phyloP scores from a whole-genome alignment of 2,888 invertebrate species.

The Icerya purchasi region DNA sequence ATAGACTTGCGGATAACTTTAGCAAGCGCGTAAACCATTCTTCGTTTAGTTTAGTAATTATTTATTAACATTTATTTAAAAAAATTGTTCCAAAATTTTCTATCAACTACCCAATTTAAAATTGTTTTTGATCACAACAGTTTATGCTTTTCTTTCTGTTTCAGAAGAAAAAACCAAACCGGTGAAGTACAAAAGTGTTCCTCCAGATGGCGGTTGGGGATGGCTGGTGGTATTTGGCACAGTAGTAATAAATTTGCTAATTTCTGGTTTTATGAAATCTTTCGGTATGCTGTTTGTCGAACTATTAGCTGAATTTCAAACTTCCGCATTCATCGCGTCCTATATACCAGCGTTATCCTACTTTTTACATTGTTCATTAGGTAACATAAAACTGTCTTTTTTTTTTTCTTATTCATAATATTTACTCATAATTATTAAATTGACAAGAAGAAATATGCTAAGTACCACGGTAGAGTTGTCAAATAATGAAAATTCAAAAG shows the following conservation, averaged over 20 bases:
- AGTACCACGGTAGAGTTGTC: background rate
- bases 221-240: constrained; percentile 51
- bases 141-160: background rate
- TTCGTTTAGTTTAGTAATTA: no score
- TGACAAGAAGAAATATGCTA: background rate
- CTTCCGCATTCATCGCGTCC: constrained; percentile 47
- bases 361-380: constrained; percentile 68
- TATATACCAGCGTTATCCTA: constrained; percentile 76
- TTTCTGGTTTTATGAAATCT: constrained; percentile 70
- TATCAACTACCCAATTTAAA: no score
- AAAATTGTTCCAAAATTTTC: no score
- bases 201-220: constrained; percentile 52
- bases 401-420: no score
- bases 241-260: constrained; percentile 60
- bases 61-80: no score
- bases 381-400: constrained; percentile 33
- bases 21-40: no score
- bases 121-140: no score
- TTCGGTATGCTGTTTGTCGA: constrained; percentile 69
- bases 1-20: no score
- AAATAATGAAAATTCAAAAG: no score
- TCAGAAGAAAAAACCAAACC: background rate
- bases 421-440: background rate
- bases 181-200: constrained; percentile 21
- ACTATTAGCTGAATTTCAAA: constrained; percentile 54